Percentiles rank a stretch among this genome's conserved stretches.
These are phyloP conservation scores for Montifringilla adamsi DNA, from an alignment of 2,113 vertebrate species.

Conservation along the genomic window DNA sequence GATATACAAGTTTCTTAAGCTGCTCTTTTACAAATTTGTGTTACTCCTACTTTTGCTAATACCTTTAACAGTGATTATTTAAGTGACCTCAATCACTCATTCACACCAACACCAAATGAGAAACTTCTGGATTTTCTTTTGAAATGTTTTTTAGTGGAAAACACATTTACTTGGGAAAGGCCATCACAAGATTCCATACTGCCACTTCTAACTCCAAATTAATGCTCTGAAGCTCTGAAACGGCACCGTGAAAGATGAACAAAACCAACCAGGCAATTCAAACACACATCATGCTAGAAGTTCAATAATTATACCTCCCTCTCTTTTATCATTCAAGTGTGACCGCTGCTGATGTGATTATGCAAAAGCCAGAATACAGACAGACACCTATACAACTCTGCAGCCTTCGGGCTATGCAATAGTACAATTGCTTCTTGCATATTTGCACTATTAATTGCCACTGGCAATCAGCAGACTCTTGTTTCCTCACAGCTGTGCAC, in stretches of 20 bases:
- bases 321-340: not conserved
- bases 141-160: not conserved
- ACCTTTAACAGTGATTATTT: not conserved
- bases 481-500: rapidly evolving
- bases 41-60: not conserved
- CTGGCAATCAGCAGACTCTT: not conserved
- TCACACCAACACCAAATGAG: not conserved
- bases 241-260: rapidly evolving
- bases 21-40: not conserved
- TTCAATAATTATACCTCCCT: rapidly evolving
- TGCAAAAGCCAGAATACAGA: not conserved
- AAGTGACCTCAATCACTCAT: not conserved
- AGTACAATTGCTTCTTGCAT: not conserved
- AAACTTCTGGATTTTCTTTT: not conserved
- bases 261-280: not conserved
- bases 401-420: not conserved
- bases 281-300: rapidly evolving
- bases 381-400: not conserved
- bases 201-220: not conserved
- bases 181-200: rapidly evolving
- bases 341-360: not conserved
- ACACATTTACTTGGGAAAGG: not conserved
- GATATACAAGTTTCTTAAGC: not conserved
- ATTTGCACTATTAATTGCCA: not conserved
- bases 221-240: not conserved